Evolutionary conservation across 2,888 invertebrate species (phyloP), one percentile per base, ranked within the genome.

Genomic region (Pheosia tremula): DNA sequence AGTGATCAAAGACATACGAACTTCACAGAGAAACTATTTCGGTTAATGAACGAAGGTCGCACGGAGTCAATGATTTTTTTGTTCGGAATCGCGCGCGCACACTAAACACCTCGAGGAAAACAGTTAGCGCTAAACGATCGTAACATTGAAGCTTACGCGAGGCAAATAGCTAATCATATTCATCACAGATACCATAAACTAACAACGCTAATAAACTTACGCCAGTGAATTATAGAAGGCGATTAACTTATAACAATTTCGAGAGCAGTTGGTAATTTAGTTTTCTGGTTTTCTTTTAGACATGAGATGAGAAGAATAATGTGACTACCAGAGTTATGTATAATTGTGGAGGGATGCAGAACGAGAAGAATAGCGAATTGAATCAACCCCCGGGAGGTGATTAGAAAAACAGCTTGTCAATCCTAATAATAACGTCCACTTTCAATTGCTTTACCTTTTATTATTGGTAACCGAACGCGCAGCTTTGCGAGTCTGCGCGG

Each of bases 121-220:
- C 52, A 60, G 11, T 61, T 37, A 61, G 41, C 50, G 41, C 56
- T 54, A 60, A 56, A 63, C 58, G 59, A 63, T 61, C 7, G 38
- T 49, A 66, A 62, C 74, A 68, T 62, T 68, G 50, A 64, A 62
- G 38, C 61, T 60, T 61, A 66, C 68, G 60, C 58, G 55, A 13
- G 56, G 56, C 58, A 64, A 66, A 68, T 61, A 66, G 53, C 55
- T 66, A 64, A 69, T 74, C 62, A 71, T 66, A 73, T 65, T 64
- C 61, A 69, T 69, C 60, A 64, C 56, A 59, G 43, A 49, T 24
- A 55, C 60, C 66, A 76, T 74, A 65, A 67, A 65, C 53, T 56
- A 69, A 65, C 56, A 47, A 72, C 70, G 54, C 59, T 57, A 57
- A 66, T 69, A 63, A 56, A 77, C 68, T 68, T 66, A 72, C 56